Conservation (phyloP, 1,140 invertebrate species). For the Cotesia glomerata region DNA sequence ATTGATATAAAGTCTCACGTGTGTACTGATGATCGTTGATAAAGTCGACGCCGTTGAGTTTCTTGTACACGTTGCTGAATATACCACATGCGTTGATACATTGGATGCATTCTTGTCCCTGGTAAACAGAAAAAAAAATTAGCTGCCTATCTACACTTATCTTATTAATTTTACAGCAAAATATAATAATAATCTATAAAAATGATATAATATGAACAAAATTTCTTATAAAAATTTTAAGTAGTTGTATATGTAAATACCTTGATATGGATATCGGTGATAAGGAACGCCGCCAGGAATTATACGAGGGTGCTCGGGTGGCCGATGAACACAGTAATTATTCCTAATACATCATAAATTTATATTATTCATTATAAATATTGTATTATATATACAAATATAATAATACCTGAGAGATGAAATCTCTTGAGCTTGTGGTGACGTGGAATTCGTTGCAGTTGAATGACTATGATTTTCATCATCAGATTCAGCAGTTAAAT, state of each 20-base stretch:
- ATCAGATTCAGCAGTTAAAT: constrained; percentile 72
- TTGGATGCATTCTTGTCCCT: constrained; percentile 71
- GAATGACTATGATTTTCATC: constrained; percentile 57
- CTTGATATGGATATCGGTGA: constrained; percentile 39
- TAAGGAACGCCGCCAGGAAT: constrained; percentile 32
- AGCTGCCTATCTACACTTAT: constrained; percentile 6
- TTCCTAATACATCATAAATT: constrained; percentile 36
- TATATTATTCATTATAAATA: not conserved
- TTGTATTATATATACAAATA: too few relatives aligned
- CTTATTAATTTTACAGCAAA: constrained; percentile 17
- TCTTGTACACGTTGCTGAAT: constrained; percentile 76
- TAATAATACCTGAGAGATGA: not conserved
- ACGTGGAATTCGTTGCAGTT: constrained; percentile 35
- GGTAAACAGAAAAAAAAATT: constrained; percentile 18
- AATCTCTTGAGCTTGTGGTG: constrained; percentile 27
- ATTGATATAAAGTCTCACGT: constrained; percentile 39
- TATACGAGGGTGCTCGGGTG: constrained; percentile 34
- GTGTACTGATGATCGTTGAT: constrained; percentile 50
- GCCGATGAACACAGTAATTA: constrained; percentile 45
- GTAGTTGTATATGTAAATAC: not conserved
- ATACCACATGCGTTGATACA: constrained; percentile 77
- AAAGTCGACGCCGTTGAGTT: constrained; percentile 68
- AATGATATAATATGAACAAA: constrained; percentile 27
- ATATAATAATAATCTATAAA: constrained; percentile 10
- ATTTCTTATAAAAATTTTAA: not conserved